Evolutionary conservation across 2,113 vertebrate genomes (phyloP).

Genomic region (Clupea harengus): DNA sequence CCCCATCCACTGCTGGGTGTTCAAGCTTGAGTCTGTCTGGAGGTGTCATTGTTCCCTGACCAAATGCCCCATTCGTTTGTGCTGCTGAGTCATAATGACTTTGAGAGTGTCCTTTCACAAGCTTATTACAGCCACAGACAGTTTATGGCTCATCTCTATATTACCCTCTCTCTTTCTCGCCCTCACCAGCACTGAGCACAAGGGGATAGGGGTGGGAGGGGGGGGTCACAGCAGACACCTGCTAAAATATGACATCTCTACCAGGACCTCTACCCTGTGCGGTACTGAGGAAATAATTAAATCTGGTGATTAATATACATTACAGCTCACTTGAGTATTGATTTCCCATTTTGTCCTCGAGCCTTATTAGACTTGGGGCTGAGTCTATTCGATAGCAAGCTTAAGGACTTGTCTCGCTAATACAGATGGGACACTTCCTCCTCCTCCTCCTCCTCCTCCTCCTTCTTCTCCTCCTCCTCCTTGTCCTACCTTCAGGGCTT

Average conservation of each 20-base stretch:
- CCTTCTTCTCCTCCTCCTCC: background rate
- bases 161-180: slow-evolving; percentile 10
- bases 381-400: slow-evolving; percentile 35
- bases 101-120: slow-evolving; percentile 60
- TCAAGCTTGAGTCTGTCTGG: background rate
- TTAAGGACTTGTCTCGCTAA: slow-evolving; percentile 38
- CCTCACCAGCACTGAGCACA: background rate
- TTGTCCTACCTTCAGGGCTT: background rate
- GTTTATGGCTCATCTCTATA: slow-evolving; percentile 39
- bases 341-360: slow-evolving; percentile 29
- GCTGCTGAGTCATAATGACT: slow-evolving; percentile 61
- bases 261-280: slow-evolving; percentile 36
- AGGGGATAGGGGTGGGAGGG: background rate
- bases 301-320: slow-evolving; percentile 46
- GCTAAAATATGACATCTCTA: slow-evolving; percentile 37
- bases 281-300: slow-evolving; percentile 48
- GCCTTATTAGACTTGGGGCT: slow-evolving; percentile 35
- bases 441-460: background rate
- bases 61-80: slow-evolving; percentile 41
- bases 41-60: slow-evolving; percentile 42
- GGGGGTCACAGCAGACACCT: slow-evolving; percentile 21
- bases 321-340: slow-evolving; percentile 36
- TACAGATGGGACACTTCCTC: slow-evolving; percentile 43
- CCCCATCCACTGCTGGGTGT: background rate
- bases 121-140: slow-evolving; percentile 43